A percentile compares a stretch with the other conserved stretches of the same genome.
Conservation (phyloP, 1,140 invertebrate species). For the Tetraneura akinire region DNA sequence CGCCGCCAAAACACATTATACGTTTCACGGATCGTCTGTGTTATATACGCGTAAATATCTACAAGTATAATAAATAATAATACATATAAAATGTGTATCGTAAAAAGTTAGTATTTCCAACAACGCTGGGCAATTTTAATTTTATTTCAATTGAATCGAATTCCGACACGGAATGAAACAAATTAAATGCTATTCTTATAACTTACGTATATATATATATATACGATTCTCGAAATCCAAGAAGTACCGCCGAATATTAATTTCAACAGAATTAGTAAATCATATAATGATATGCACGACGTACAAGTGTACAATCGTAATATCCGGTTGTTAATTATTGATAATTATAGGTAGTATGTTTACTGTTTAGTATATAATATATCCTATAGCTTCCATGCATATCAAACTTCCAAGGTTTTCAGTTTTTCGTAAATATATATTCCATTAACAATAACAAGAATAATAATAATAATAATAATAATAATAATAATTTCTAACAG, state of each 20-base stretch:
- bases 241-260: background rate
- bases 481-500: too few relatives aligned
- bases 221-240: background rate
- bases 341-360: too few relatives aligned
- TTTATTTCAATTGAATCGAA: too few relatives aligned
- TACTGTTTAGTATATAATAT: too few relatives aligned
- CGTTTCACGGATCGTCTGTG: background rate
- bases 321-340: constrained; percentile 14
- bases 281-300: constrained; percentile 2
- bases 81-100: too few relatives aligned
- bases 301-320: background rate
- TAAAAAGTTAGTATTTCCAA: too few relatives aligned
- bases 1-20: background rate
- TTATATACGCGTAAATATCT: background rate
- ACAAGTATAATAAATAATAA: too few relatives aligned
- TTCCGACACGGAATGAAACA: too few relatives aligned
- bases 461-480: too few relatives aligned
- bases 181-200: background rate
- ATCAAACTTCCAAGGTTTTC: background rate
- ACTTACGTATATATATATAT: too few relatives aligned
- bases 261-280: constrained; percentile 4
- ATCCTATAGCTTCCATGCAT: background rate
- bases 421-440: background rate
- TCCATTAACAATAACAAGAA: background rate
- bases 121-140: too few relatives aligned